Evolutionary conservation across 35 echinoderm and acorn worm genomes (phyloP).

Genomic region (Nesometra sesokonis): DNA sequence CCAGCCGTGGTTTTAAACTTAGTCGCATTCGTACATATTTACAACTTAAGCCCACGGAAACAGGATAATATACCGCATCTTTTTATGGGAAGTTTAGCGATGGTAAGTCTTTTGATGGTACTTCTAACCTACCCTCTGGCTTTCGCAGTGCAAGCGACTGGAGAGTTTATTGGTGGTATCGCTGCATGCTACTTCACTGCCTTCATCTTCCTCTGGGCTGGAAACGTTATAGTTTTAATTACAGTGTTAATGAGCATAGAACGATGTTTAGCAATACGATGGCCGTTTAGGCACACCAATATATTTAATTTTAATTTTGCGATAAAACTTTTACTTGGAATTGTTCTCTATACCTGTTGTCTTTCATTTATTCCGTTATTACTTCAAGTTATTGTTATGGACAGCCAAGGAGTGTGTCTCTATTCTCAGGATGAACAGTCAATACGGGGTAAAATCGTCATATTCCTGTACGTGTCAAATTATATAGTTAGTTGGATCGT

Average conservation of each 20-base stretch:
- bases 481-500: neutral
- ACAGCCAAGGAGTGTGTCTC: neutral
- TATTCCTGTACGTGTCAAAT: neutral
- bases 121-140: neutral
- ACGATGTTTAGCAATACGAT: neutral
- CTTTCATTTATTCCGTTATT: neutral
- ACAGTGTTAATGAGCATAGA: neutral
- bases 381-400: neutral
- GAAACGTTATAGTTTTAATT: neutral
- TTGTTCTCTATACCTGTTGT: neutral
- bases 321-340: neutral
- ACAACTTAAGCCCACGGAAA: neutral
- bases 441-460: neutral
- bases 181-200: neutral
- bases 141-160: neutral
- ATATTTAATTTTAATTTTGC: neutral
- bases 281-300: neutral
- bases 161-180: neutral
- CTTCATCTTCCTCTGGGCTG: neutral
- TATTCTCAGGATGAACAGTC: neutral
- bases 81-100: neutral
- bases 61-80: neutral
- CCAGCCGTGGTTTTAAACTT: neutral
- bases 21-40: neutral
- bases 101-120: neutral